Base-by-base conservation (phyloP, 2,797 vertebrate genomes). In the Denticeps clupeoides region DNA sequence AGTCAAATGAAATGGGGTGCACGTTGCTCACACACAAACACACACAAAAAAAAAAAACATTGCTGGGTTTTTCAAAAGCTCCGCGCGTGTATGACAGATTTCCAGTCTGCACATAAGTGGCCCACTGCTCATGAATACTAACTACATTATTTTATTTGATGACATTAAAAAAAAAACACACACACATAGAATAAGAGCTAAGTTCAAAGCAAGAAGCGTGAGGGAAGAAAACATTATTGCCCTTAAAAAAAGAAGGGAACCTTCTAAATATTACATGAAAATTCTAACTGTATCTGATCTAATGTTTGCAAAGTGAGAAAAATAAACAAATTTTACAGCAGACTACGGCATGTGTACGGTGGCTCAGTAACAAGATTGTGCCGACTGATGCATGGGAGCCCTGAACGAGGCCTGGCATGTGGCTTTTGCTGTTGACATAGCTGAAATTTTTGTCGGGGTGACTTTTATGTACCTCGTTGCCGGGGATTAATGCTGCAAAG, bases 391-490 rank as follows among this genome's bases (percentile, higher is more conserved):
- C n/a, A n/a, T n/a, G n/a, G n/a, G n/a, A n/a, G n/a, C n/a, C n/a
- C n/a, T n/a, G n/a, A n/a, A n/a, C n/a, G n/a, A n/a, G n/a, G n/a
- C n/a, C n/a, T n/a, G n/a, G n/a, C n/a, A n/a, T n/a, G n/a, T n/a
- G n/a, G n/a, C n/a, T n/a, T n/a, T n/a, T n/a, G n/a, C n/a, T n/a
- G n/a, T n/a, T n/a, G n/a, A n/a, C n/a, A n/a, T n/a, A n/a, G n/a
- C n/a, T n/a, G n/a, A n/a, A n/a, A 6, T 9, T 53, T 49, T 23
- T 31, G 50, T 26, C 38, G 32, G 38, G 55, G 25, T 13, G 28
- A 24, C 15, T 32, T 8, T 15, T 8, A 16, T 25, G 5, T 15
- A 11, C 13, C 31, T 40, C 24, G 18, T 13, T 1, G 29, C 15
- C 42, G 35, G 16, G 22, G 23, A 37, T 15, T 31, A 38, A 49